phyloP scores from a whole-genome alignment of 2,797 vertebrate species.

The Channa striata region DNA sequence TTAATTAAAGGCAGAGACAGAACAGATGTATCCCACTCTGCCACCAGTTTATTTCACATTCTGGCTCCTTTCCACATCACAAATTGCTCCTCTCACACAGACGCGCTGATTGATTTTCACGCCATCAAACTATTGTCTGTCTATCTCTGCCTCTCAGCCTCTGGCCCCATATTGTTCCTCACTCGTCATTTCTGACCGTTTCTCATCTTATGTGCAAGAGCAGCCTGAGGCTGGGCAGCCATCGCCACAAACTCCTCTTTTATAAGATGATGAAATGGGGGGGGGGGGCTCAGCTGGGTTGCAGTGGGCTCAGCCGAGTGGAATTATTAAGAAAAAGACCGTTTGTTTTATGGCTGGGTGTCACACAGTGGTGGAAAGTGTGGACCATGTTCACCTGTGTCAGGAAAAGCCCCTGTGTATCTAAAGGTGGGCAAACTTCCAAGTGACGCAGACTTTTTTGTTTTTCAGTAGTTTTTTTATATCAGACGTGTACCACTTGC shows the following conservation, averaged over 20 bases:
- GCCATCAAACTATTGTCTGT: conserved; percentile 40
- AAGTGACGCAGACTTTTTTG: too few species aligned
- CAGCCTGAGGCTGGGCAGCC: conserved; percentile 26
- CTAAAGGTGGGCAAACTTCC: too few species aligned
- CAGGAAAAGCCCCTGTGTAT: conserved; percentile 1
- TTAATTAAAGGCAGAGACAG: conserved; percentile 15
- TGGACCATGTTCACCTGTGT: conserved; percentile 7
- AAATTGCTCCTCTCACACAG: conserved; percentile 56
- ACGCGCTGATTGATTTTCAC: conserved; percentile 52
- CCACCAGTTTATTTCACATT: conserved; percentile 21
- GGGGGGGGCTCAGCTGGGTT: conserved; percentile 45
- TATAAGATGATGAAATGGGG: conserved; percentile 47
- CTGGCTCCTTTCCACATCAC: conserved; percentile 40
- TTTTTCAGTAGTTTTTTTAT: too few species aligned
- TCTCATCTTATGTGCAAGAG: conserved; percentile 51
- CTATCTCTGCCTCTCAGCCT: conserved; percentile 51
- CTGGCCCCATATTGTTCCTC: conserved; percentile 45
- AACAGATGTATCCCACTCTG: neutral
- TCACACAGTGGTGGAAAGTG: conserved; percentile 13
- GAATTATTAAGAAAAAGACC: conserved; percentile 12
- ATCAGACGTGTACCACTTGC: too few species aligned
- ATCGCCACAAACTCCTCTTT: conserved; percentile 22
- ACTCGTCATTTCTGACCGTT: conserved; percentile 42
- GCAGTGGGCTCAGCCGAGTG: conserved; percentile 29
- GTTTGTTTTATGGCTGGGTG: conserved; percentile 17